Conservation (phyloP, 2,113 vertebrate genomes). For the Scomber scombrus region DNA sequence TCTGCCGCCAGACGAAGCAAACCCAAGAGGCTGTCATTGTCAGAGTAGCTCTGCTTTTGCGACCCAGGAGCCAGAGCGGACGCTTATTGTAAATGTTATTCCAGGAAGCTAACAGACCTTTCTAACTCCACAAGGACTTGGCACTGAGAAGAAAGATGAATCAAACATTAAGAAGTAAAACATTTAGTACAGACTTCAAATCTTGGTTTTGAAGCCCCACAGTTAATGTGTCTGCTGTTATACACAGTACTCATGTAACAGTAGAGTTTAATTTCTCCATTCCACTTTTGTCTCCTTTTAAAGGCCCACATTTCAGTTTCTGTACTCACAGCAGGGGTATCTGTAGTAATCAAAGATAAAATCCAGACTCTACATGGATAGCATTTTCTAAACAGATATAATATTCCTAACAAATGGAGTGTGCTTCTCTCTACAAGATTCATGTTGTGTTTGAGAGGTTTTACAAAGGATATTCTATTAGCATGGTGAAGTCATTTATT, state of each 20-base stretch:
- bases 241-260: constrained; percentile 59
- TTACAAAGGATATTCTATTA: constrained; percentile 80
- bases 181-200: constrained; percentile 57
- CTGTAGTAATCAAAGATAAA: constrained; percentile 62
- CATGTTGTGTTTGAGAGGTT: constrained; percentile 78
- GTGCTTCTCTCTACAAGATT: constrained; percentile 67
- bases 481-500: constrained; percentile 83
- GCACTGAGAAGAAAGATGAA: constrained; percentile 65
- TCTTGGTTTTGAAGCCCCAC: constrained; percentile 69
- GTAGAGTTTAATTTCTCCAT: constrained; percentile 71
- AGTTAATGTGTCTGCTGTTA: constrained; percentile 72
- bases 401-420: constrained; percentile 63
- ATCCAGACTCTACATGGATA: constrained; percentile 63
- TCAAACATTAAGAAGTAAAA: constrained; percentile 62
- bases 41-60: constrained; percentile 76
- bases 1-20: constrained; percentile 76
- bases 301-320: constrained; percentile 76
- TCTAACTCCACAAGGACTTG: constrained; percentile 63
- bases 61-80: constrained; percentile 63
- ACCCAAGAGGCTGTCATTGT: constrained; percentile 74
- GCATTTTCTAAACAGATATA: constrained; percentile 67
- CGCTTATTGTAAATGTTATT: constrained; percentile 53
- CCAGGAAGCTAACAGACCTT: constrained; percentile 63
- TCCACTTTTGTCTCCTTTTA: constrained; percentile 73
- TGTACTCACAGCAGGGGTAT: constrained; percentile 67